Base-by-base conservation (phyloP, 2,113 vertebrate genomes). In the Fregata magnificens region DNA sequence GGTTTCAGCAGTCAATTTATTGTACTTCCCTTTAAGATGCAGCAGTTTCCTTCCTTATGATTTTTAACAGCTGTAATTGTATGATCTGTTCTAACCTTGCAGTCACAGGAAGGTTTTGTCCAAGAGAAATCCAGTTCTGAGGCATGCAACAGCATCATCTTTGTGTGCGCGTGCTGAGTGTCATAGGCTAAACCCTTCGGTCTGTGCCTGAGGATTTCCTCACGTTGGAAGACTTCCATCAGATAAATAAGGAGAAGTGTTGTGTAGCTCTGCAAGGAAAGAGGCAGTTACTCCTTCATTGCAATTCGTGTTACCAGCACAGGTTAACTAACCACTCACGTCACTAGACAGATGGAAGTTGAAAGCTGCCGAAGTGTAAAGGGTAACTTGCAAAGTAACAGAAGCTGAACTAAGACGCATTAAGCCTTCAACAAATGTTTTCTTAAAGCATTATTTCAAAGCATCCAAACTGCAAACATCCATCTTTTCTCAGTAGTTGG, bases 261-360 rank as follows among this genome's bases (percentile, higher is more conserved):
- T 42, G 49, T 16, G 44, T 62, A 25, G 45, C 82, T 59, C 55
- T 76, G 52, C 5, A 58, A 81, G 86, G 50, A 53, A 8, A 28
- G 83, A 61, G 79, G 15, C 47, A 17, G 13, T 70, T 16, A 18
- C 11, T 59, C 40, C 45, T 55, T 59, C 47, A 3, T 2, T 58
- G 69, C 32, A 42, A 7, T 47, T 69, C 0, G 0, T 66, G 28
- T 19, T 82, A 1, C 5, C 32, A 19, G 15, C 10, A 2, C 19
- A 21, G 44, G 29, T n/a, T 74, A 31, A 49, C 58, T 74, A 31
- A 49, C 58, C 32, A 49, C 14, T 50, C 16, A 4, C 47, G 28
- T 40, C 21, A 16, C 31, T 6, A 19, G 67, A 16, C 58, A 81
- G 50, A 45, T 3, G 9, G 85, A 61, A 63, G 26, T 40, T 44